Evolutionary conservation across 2,797 vertebrate genomes (phyloP).

Genomic region (Dryobates pubescens): DNA sequence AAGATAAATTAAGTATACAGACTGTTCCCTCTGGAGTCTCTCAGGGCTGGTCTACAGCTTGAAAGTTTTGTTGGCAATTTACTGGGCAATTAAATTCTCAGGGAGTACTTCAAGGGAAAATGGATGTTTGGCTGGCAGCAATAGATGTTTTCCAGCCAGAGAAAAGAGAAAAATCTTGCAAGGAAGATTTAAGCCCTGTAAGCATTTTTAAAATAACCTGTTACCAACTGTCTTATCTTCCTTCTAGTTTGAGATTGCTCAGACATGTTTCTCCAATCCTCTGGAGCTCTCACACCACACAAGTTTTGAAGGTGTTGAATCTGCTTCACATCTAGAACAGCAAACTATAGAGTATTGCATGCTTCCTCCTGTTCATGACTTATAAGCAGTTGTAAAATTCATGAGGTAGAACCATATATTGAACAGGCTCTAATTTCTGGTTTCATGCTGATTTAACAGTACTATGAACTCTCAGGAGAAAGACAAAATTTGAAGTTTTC

Average conservation of each 20-base stretch:
- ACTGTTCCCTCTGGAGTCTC: not conserved
- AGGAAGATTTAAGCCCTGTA: not conserved
- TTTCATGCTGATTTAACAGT: not conserved
- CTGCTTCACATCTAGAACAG: not conserved
- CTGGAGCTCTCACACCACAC: not conserved
- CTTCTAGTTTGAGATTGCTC: not conserved
- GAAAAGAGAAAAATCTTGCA: not conserved
- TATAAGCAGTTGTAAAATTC: not conserved
- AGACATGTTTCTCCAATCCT: not conserved
- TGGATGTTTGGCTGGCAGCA: slow-evolving; percentile 33
- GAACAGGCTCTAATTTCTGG: not conserved
- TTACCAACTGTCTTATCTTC: not conserved
- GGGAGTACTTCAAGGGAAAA: slow-evolving; percentile 43
- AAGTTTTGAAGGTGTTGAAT: not conserved
- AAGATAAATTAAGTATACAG: not conserved
- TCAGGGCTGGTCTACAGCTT: not conserved
- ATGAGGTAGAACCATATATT: not conserved
- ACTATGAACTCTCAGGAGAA: not conserved
- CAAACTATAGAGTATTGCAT: not conserved
- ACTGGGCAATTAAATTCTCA: slow-evolving; percentile 24
- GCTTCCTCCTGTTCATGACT: not conserved
- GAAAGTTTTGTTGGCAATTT: slow-evolving; percentile 37
- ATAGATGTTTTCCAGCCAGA: not conserved
- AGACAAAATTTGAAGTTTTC: not conserved
- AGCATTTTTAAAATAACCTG: not conserved